Evolutionary conservation across 1,140 invertebrate species (phyloP).

Genomic region (Lerema accius): DNA sequence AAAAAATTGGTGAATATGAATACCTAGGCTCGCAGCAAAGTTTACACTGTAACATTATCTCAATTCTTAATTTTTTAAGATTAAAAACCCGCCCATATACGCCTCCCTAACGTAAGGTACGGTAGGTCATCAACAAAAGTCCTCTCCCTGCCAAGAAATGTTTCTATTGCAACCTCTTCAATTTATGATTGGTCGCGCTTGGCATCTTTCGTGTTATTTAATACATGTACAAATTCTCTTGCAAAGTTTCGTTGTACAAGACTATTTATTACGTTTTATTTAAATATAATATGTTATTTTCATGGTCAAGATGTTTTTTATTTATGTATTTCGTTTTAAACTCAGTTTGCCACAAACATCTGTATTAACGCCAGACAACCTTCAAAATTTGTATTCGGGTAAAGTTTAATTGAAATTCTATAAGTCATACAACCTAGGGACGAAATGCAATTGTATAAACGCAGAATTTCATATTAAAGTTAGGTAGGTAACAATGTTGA

Average conservation of each 20-base stretch:
- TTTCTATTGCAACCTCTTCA: constrained; percentile 2
- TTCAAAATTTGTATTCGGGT: neutral
- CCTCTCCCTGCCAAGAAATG: constrained; percentile 18
- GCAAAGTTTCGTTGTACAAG: neutral
- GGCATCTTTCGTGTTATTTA: constrained; percentile 24
- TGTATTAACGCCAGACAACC: neutral
- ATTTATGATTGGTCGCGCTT: constrained; percentile 22
- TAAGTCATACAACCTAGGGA: neutral
- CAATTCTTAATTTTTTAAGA: no score
- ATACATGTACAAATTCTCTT: constrained; percentile 16
- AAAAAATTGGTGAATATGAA: no score
- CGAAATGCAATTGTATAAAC: no score
- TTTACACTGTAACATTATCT: no score
- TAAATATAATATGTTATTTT: constrained; percentile 6
- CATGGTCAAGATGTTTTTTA: neutral
- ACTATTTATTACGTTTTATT: constrained; percentile 2
- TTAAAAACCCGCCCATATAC: constrained; percentile 10
- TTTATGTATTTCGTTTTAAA: neutral
- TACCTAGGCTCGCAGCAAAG: no score
- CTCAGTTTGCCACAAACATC: neutral
- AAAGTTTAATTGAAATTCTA: neutral
- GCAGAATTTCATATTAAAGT: no score
- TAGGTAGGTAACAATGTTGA: no score
- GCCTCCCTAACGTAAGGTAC: constrained; percentile 15
- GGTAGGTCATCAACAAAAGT: constrained; percentile 11